Evolutionary conservation across 2,888 invertebrate species (phyloP), one percentile per base, ranked within the genome.

Genomic region (Colletes collaris): DNA sequence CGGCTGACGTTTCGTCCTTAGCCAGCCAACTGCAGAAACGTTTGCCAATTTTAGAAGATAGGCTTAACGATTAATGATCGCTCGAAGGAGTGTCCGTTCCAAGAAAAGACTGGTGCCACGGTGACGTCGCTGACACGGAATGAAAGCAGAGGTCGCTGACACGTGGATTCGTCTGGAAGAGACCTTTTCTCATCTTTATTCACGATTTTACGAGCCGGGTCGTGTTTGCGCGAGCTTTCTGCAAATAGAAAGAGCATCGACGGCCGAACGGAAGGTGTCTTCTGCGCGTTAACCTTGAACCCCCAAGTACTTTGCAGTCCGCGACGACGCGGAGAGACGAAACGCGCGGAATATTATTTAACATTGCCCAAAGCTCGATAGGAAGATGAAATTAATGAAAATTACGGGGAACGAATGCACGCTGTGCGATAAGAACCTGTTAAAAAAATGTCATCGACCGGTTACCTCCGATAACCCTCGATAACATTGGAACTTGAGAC

Each of bases 221-320:
- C 75, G 52, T 64, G 71, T 79, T 79, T 75, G 67, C 71, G 3
- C 44, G 58, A 59, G 50, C 75, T 81, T 68, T 80, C 81, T 59
- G 80, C 56, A 81, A 81, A 81, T 75, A 81, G 80, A 80, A 68
- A 81, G 75, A 67, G 19, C n/a, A 40, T 46, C 44, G 44, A 46
- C 8, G 44, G 10, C 49, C n/a, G n/a, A n/a, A 37, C 19, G 52
- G 50, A 13, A 19, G 49, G 13, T n/a, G 50, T 16, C 37, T 13
- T 13, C 46, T 19, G 27, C 52, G 19, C 11, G 66, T 53, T 76
- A 46, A 64, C 53, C 77, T 77, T 64, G 77, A 69, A 55, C 59
- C 27, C 40, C 16, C 27, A 5, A 27, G 46, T 67, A 35, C n/a
- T 16, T 53, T 16, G 46, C 27, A 6, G 40, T n/a, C 19, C 3